Percentiles rank a stretch among this genome's conserved stretches.
Conservation (phyloP, 2,113 vertebrate genomes). For the Podarcis cretensis region DNA sequence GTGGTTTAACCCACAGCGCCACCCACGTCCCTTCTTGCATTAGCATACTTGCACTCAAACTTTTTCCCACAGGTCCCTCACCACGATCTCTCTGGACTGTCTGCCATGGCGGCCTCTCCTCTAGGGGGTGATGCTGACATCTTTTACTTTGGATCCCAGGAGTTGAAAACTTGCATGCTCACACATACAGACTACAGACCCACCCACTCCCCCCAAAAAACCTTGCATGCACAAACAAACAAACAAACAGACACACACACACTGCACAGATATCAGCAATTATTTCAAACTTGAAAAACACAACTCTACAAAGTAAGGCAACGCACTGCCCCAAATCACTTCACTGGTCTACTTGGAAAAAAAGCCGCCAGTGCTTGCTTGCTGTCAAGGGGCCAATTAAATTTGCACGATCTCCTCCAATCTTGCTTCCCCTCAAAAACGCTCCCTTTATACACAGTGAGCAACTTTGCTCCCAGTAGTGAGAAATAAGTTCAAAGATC, state of each 20-base stretch:
- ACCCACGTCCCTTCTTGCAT: neutral
- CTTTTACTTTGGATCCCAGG: neutral
- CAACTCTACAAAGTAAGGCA: neutral
- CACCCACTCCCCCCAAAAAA: neutral
- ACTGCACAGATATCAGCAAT: neutral
- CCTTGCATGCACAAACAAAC: neutral
- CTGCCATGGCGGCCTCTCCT: neutral
- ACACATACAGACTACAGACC: neutral
- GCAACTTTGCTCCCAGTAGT: neutral
- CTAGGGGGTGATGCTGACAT: neutral
- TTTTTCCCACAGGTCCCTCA: neutral
- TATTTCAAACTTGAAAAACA: neutral
- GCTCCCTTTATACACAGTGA: neutral
- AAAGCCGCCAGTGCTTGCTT: neutral
- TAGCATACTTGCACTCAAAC: neutral
- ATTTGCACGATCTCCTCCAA: neutral
- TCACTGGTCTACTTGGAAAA: neutral
- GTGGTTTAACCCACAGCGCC: no score
- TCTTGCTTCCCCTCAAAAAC: neutral
- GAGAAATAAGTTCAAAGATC: neutral
- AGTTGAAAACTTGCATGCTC: neutral
- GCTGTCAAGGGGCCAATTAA: constrained; percentile 16
- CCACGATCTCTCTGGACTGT: neutral
- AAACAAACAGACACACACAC: no score
- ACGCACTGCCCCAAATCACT: neutral